Base-by-base conservation (phyloP, 2,888 invertebrate genomes). In the Drepana falcataria region DNA sequence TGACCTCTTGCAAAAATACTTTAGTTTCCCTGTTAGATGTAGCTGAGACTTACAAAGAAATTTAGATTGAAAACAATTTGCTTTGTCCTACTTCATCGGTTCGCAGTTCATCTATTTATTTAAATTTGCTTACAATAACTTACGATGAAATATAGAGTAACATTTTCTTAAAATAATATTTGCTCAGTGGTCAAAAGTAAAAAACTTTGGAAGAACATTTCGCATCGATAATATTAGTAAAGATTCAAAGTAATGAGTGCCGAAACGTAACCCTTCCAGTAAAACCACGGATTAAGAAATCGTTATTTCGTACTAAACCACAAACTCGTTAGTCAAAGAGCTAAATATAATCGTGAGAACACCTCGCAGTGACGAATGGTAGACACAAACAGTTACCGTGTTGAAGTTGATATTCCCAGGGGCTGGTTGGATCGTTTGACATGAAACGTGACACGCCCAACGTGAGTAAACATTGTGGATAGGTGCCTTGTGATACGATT, bases 371-470 rank as follows among this genome's bases (percentile, higher is more conserved):
- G 35, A 48, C 37, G 48, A 40, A 34, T 48, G 53, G 41, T 41
- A 41, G 5, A 52, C 47, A 47, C 52, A 52, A 35, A 41, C 47
- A 2, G 21, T 40, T 44, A 49, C 48, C 3, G 55, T 53, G 37
- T 52, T 53, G 49, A 47, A 49, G 51, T 58, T 60, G 21, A 21
- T 21, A 21, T 21, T 21, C 21, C 68, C 64, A 65, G 49, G 59
- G 60, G 65, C 54, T 41, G 48, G 55, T 47, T 49, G 55, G 51
- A 48, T 52, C 52, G 51, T 49, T 53, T 56, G 62, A 65, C 61
- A 63, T 66, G 68, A 64, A 64, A 69, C 67, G 61, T 67, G 70
- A 71, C 66, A 63, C 58, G 63, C 56, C 52, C 53, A 60, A 67
- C 65, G 60, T 53, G 61, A 59, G 63, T 64, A 66, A 66, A 65